Evolutionary conservation across 2,888 invertebrate genomes (phyloP), one percentile per base, ranked within the genome.

Genomic region (Drosophila mimica): DNA sequence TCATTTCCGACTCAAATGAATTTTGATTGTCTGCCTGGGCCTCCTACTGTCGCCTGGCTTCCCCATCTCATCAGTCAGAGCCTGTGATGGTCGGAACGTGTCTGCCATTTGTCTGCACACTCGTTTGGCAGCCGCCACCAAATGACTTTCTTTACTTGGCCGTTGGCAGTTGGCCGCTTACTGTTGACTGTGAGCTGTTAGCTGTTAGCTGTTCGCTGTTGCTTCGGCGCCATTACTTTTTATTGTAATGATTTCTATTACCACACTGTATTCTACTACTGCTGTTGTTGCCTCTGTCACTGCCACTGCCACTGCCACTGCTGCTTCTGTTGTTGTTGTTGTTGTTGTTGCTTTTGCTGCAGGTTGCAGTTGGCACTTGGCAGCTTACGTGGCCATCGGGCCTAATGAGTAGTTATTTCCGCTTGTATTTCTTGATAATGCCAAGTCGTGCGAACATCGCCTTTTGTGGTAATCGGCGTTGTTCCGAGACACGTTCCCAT

Each of bases 241-340:
- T 87, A 87, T 87, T 87, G 88, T 87, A 88, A 87, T 89, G 87
- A 85, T 89, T 87, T 87, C 89, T 88, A 89, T 89, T 89, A 82
- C 89, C 88, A 66, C 82, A 74, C 74, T 68, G 64, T 70, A 65
- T 68, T 51, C 61, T 58, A 46, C 30, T 13, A 61, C 62, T 56
- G 54, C 74, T 64, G 51, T 57, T 70, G 31, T 56, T 70, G 53
- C 38, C 53, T 28, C 43, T 70, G 60, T 20, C 68, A 56, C 43
- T 66, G 72, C 54, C 57, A 48, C 54, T 61, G 38, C 46, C 53
- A 52, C 53, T 59, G 68, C 4, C 13, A 46, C 25, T 46, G 7
- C 46, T 64, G 71, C 53, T 56, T 38, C 53, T 62, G 46, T 38
- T 72, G 66, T n/a, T 63, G 62, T 43, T 64, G 20, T 52, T 56